Evolutionary conservation across 2,113 vertebrate species (phyloP).

Genomic region (Ia io): DNA sequence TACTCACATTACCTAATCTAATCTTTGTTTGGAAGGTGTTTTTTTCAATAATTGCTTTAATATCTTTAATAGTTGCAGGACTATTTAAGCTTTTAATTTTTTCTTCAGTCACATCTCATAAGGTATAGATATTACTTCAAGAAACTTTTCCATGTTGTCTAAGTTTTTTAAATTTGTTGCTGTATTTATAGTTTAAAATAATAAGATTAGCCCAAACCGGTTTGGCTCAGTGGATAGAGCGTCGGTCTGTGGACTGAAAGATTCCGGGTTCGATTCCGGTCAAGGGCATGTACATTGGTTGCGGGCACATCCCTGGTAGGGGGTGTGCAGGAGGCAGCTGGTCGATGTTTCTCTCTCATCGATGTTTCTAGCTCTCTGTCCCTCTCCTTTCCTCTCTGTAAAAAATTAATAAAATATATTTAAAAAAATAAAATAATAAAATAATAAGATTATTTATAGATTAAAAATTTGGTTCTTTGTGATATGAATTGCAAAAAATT

Average conservation of each 20-base stretch:
- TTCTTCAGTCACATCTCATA: background rate
- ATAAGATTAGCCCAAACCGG: too few species aligned
- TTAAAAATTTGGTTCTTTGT: background rate
- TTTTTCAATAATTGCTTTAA: background rate
- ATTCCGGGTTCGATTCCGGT: too few species aligned
- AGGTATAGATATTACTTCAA: background rate
- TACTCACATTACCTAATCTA: background rate
- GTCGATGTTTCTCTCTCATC: too few species aligned
- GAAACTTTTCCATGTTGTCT: background rate
- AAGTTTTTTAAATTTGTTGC: background rate
- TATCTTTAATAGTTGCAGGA: conserved; percentile 21
- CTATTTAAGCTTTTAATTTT: background rate
- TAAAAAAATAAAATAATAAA: background rate
- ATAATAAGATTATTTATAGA: background rate
- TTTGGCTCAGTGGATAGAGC: too few species aligned
- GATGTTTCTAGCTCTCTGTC: too few species aligned
- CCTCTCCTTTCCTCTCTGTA: too few species aligned
- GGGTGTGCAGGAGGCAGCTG: too few species aligned
- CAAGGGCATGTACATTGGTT: too few species aligned
- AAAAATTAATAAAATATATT: too few species aligned
- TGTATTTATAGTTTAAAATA: background rate
- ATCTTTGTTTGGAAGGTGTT: background rate
- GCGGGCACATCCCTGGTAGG: too few species aligned
- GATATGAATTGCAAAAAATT: background rate
- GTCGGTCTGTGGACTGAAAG: too few species aligned